Evolutionary conservation across 2,888 invertebrate species (phyloP).

Genomic region (Drosophila monieri): DNA sequence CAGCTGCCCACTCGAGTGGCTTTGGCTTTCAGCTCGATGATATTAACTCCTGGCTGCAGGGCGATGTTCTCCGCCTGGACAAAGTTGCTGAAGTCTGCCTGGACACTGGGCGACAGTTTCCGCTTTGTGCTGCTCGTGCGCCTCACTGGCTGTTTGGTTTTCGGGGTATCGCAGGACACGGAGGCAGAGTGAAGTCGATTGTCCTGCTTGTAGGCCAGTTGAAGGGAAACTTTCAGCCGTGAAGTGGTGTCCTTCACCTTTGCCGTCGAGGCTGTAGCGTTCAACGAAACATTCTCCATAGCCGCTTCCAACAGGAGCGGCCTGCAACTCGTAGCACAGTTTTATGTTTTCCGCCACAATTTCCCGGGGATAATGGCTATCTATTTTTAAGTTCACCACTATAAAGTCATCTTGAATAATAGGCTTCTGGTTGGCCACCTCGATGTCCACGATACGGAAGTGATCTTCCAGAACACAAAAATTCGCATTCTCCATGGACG

Average conservation of each 20-base stretch:
- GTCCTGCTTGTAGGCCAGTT: slow-evolving; percentile 92
- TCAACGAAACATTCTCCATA: slow-evolving; percentile 47
- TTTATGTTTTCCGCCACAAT: slow-evolving; percentile 87
- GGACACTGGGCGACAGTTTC: slow-evolving; percentile 87
- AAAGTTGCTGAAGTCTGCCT: slow-evolving; percentile 87
- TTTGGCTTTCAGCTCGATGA: slow-evolving; percentile 86
- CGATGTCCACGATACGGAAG: slow-evolving; percentile 83
- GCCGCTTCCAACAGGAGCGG: slow-evolving; percentile 50
- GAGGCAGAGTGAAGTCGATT: slow-evolving; percentile 90
- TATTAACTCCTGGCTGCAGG: slow-evolving; percentile 88
- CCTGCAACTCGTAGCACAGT: slow-evolving; percentile 87
- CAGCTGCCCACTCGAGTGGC: slow-evolving; percentile 89
- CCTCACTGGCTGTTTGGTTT: slow-evolving; percentile 86
- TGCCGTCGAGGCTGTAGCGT: slow-evolving; percentile 5
- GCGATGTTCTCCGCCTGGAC: slow-evolving; percentile 85
- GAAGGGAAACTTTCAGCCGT: slow-evolving; percentile 86
- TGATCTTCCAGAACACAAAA: slow-evolving; percentile 84
- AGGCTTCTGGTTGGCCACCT: slow-evolving; percentile 76
- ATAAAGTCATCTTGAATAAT: slow-evolving; percentile 85
- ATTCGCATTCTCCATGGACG: slow-evolving; percentile 81
- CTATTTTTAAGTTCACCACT: slow-evolving; percentile 85
- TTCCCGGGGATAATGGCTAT: slow-evolving; percentile 87
- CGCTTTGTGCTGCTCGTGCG: slow-evolving; percentile 90
- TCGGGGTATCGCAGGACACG: slow-evolving; percentile 88
- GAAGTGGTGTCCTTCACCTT: slow-evolving; percentile 63